phyloP scores from a whole-genome alignment of 2,113 vertebrate genomes.

The Motacilla alba region DNA sequence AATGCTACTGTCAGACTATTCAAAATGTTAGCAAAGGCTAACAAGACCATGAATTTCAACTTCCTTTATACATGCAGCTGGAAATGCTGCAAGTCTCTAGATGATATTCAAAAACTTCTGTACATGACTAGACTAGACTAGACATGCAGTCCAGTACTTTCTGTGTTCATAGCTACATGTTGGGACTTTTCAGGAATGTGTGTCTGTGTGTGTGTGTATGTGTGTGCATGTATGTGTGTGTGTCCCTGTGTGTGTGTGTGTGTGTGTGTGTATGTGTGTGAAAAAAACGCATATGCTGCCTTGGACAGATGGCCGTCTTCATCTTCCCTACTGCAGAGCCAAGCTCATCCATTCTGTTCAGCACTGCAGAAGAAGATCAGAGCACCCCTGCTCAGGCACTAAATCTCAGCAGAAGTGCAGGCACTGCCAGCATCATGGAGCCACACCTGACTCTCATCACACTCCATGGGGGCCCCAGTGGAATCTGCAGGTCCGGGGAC shows the following conservation, averaged over 20 bases:
- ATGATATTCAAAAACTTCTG: neutral
- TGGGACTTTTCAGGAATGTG: neutral
- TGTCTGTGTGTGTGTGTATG: too few species aligned
- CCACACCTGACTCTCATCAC: neutral
- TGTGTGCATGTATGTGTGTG: neutral
- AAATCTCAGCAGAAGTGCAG: neutral
- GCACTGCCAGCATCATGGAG: neutral
- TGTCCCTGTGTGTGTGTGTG: too few species aligned
- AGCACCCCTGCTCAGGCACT: neutral
- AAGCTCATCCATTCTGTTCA: neutral
- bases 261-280: neutral
- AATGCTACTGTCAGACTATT: neutral
- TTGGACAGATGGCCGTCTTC: neutral
- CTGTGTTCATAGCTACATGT: neutral
- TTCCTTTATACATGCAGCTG: neutral
- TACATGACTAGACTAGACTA: neutral
- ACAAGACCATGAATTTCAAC: neutral
- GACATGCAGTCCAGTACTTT: neutral
- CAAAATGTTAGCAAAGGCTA: neutral
- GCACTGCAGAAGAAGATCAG: neutral
- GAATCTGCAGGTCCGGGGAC: neutral
- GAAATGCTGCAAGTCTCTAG: neutral
- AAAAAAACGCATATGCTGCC: neutral
- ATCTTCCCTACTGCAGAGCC: neutral
- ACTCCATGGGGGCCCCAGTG: rapidly evolving